Evolutionary conservation across 1,140 invertebrate genomes (phyloP), one percentile per base, ranked within the genome.

Genomic region (Coenobita brevimanus): DNA sequence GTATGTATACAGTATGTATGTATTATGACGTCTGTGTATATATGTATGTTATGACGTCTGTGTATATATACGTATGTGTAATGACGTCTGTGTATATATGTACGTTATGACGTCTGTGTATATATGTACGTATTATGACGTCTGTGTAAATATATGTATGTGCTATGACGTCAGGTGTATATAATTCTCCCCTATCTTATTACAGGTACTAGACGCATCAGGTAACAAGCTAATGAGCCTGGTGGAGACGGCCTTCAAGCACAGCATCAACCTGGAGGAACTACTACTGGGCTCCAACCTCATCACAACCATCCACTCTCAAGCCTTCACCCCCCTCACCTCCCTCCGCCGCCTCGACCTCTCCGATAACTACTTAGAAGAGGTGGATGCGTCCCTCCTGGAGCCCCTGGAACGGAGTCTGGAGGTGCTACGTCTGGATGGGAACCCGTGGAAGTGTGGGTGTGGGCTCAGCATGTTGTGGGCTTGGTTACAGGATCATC

Each of bases 401-500:
- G 60, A 82, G 36, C 71, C 75, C 50, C 33, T 85, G 1, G 89
- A 84, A n/a, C 60, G 80, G 33, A 80, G 67, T 13, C 87, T 89
- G 41, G 79, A 79, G 38, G 54, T 36, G 17, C 62, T 89, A 0
- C 33, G 57, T 30, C 50, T 88, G 3, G 54, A 93, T 97, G 96
- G 96, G 91, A 97, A 97, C 93, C 97, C 96, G 43, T 92, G 97
- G 85, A 94, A 95, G 86, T 97, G 96, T 92, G 95, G 95, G 90
- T 97, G 97, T 92, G 96, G 97, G 90, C 95, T 96, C 54, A 96
- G 97, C 93, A 96, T 97, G 91, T 93, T 97, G 21, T 97, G 97
- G 96, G 95, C 96, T 93, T 97, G 97, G 97, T 94, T 97, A 91
- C 94, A 95, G 90, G 96, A 97, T 92, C 97, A 97, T 93, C 94